phyloP scores from a whole-genome alignment of 2,797 vertebrate species.

The Tokudaia tokunoshimensis region DNA sequence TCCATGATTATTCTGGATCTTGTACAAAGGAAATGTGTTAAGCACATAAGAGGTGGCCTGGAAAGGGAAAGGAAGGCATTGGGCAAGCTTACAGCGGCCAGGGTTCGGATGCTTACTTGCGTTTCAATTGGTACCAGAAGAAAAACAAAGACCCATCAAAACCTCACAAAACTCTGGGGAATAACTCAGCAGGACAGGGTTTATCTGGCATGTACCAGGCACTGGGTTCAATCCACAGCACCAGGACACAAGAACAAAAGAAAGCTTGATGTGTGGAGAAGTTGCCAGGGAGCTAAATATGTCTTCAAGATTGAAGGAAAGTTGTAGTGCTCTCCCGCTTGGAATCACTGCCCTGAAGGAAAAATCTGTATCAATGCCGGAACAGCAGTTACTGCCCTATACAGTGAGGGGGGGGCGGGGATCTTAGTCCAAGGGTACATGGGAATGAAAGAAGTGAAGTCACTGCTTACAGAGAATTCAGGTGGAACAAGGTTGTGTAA shows the following conservation, averaged over 20 bases:
- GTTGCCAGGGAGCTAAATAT: slow-evolving; percentile 68
- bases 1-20: not conserved
- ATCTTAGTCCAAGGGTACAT: not conserved
- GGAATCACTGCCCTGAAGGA: slow-evolving; percentile 54
- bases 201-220: not conserved
- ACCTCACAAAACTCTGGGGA: not conserved
- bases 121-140: slow-evolving; percentile 38
- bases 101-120: slow-evolving; percentile 38
- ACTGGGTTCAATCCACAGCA: not conserved
- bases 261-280: not conserved
- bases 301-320: slow-evolving; percentile 73
- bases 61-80: not conserved
- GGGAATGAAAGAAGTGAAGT: slow-evolving; percentile 31
- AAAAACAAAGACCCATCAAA: slow-evolving; percentile 14
- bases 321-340: slow-evolving; percentile 49
- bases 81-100: not conserved
- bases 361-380: slow-evolving; percentile 73
- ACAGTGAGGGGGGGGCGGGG: not conserved
- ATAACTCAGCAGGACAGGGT: too few species aligned
- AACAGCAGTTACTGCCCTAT: not conserved
- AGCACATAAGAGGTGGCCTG: fast-evolving
- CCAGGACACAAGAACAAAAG: not conserved
- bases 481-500: not conserved
- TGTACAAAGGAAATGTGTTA: not conserved
- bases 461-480: slow-evolving; percentile 45